Conservation (phyloP, 1,140 invertebrate genomes). For the Drosophila nigrodunni region DNA sequence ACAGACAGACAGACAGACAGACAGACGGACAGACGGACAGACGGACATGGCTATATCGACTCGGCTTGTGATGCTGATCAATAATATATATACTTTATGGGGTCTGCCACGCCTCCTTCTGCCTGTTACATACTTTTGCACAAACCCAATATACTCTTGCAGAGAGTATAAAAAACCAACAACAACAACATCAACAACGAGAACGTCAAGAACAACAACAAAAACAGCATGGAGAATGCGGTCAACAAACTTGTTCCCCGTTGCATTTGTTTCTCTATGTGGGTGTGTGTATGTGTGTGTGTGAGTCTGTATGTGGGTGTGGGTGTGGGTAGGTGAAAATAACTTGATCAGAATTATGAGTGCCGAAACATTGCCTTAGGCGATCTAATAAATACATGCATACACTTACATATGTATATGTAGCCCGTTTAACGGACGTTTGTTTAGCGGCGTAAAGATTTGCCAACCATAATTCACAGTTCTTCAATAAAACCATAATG, state of each 20-base stretch:
- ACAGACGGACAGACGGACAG: too few species aligned
- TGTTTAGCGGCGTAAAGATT: not conserved
- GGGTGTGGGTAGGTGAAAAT: conserved; percentile 25
- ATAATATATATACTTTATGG: too few species aligned
- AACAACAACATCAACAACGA: conserved; percentile 12
- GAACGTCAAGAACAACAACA: conserved; percentile 4
- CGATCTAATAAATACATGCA: conserved; percentile 7
- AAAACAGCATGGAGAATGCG: conserved; percentile 54
- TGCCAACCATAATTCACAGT: not conserved
- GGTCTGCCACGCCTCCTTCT: too few species aligned
- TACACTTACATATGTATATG: not conserved
- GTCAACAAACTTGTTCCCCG: conserved; percentile 73
- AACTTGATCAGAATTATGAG: conserved; percentile 28
- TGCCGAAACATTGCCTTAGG: conserved; percentile 9
- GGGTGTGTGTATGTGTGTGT: conserved; percentile 4
- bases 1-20: too few species aligned
- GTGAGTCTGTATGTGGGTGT: not conserved
- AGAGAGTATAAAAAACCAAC: conserved; percentile 3
- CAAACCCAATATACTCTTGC: too few species aligned
- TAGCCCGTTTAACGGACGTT: not conserved
- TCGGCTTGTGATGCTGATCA: too few species aligned
- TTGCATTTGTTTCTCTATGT: conserved; percentile 31
- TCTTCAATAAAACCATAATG: not conserved
- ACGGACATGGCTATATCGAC: too few species aligned
- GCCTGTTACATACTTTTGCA: too few species aligned